Conservation (phyloP, 2,113 vertebrate species). For the Cichladusa arquata region DNA sequence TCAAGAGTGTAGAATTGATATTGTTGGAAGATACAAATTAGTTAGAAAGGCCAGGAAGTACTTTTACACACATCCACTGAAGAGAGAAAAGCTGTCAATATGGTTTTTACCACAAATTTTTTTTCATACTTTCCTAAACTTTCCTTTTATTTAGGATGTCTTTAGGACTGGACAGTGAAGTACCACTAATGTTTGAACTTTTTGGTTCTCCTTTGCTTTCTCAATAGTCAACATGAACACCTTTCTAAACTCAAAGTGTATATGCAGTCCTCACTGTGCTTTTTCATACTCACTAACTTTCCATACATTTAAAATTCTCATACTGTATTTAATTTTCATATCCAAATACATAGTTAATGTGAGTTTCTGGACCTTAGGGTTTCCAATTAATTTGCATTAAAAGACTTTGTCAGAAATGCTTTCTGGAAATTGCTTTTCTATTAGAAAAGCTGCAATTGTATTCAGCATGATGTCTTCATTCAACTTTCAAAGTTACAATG, state of each 20-base stretch:
- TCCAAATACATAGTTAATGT: background rate
- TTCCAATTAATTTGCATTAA: slow-evolving; percentile 36
- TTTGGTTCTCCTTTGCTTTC: background rate
- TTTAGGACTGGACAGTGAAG: background rate
- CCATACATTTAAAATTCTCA: background rate
- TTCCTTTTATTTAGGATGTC: background rate
- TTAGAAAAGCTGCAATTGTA: slow-evolving; percentile 40
- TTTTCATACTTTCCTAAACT: background rate
- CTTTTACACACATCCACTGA: background rate
- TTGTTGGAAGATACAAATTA: background rate
- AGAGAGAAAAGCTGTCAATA: background rate
- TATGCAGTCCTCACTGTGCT: too few species aligned
- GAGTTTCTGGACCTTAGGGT: slow-evolving; percentile 22
- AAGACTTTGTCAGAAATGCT: slow-evolving; percentile 29
- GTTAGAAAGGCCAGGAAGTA: background rate
- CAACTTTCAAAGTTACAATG: slow-evolving; percentile 40
- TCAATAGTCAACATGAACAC: background rate
- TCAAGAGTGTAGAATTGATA: background rate
- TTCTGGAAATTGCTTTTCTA: slow-evolving; percentile 1
- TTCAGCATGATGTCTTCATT: slow-evolving; percentile 49
- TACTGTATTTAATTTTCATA: background rate
- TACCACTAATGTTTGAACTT: background rate
- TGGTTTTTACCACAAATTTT: background rate
- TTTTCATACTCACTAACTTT: background rate
- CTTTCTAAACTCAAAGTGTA: background rate